Evolutionary conservation across 2,797 vertebrate species (phyloP).

Genomic region (Phrynocephalus guinanensis): DNA sequence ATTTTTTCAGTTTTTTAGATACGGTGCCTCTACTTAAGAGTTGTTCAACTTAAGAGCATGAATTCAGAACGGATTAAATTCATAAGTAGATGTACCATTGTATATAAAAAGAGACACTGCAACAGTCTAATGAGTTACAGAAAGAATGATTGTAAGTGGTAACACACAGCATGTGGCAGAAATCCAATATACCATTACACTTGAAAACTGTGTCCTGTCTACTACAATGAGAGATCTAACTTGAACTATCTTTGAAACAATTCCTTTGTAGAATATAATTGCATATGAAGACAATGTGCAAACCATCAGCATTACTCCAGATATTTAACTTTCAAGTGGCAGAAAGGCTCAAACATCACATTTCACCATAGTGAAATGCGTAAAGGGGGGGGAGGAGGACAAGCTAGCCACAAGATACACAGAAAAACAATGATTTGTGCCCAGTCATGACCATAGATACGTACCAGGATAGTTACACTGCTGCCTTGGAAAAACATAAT

Average conservation of each 20-base stretch:
- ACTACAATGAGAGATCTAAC: not conserved
- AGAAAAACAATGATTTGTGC: not conserved
- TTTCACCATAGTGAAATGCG: not conserved
- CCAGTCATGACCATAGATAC: not conserved
- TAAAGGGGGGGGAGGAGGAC: no score
- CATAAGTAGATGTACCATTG: no score
- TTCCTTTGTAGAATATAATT: not conserved
- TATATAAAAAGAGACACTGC: not conserved
- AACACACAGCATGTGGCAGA: not conserved
- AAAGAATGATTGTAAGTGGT: not conserved
- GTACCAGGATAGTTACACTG: not conserved
- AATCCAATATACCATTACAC: not conserved
- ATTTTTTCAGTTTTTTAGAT: no score
- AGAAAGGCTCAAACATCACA: not conserved
- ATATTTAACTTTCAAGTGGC: not conserved
- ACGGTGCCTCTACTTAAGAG: no score
- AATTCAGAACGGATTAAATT: no score
- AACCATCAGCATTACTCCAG: not conserved
- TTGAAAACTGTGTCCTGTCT: not conserved
- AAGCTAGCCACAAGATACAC: not conserved
- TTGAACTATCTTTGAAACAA: not conserved
- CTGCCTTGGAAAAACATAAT: conserved; percentile 11
- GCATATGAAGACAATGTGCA: not conserved
- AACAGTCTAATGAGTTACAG: not conserved
- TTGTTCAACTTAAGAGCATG: no score